Base-by-base conservation (phyloP, 1,140 invertebrate genomes). In the Cephus cinctus region DNA sequence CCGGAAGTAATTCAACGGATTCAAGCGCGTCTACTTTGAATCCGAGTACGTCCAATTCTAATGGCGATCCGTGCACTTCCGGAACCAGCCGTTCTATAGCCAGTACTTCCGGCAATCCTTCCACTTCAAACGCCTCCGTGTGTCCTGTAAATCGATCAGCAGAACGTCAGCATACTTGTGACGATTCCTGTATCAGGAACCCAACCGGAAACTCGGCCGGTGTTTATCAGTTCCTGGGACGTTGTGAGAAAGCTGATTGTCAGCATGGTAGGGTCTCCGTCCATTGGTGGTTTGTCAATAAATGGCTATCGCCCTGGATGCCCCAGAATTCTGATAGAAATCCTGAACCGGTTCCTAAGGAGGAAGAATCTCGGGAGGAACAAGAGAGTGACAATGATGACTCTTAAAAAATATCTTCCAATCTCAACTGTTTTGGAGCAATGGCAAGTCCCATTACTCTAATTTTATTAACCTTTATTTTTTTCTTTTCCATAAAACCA, bases 231-330 rank as follows among this genome's bases (percentile, higher is more conserved):
- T 53, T 73, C 43, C 32, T 64, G 15, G 59, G 61, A 5, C 52
- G 67, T 19, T 69, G 60, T 23, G 71, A 71, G 22, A 53, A 59
- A 21, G 50, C 63, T 1, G 73, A 73, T 31, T 73, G 69, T 35
- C 62, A 65, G 18, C 69, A 72, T n/a, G 53, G 61, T 2, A 60
- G 69, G 2, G 54, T 66, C 9, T 61, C 63, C 0, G 56, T 70
- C 39, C 63, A 73, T 35, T 75, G 72, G 71, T 71, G 69, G 68
- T 68, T 72, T 15, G 60, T 72, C 0, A 70, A 75, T 34, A 69
- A 70, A 22, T 75, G 68, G 68, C 36, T 73, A 4, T 63, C 67
- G 5, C 47, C 59, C 8, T 70, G 72, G 67, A 61, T 59, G 12
- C 47, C 64, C 8, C 63, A 67, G 14, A 60, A 60, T 12, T 41